Evolutionary conservation across 2,797 vertebrate species (phyloP).

Genomic region (Pipistrellus kuhlii): DNA sequence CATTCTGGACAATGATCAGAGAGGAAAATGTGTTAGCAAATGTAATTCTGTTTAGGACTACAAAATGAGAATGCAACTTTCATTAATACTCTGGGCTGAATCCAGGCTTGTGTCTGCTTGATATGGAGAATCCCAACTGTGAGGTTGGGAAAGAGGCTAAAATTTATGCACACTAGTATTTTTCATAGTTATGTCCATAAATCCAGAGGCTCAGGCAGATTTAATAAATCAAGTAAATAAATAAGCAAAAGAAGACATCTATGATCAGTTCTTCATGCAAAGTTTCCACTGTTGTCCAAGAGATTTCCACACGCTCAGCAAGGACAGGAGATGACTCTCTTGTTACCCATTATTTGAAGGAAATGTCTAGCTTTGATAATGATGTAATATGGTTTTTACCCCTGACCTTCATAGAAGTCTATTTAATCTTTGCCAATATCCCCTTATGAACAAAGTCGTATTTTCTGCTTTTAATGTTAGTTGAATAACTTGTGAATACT

Average conservation of each 20-base stretch:
- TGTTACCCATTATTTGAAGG: conserved; percentile 70
- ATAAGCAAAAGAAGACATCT: conserved; percentile 62
- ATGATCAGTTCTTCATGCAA: conserved; percentile 55
- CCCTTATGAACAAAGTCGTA: conserved; percentile 58
- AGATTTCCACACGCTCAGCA: conserved; percentile 69
- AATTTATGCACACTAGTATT: conserved; percentile 67
- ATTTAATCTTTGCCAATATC: conserved; percentile 69
- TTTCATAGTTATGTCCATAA: conserved; percentile 62
- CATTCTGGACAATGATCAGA: conserved; percentile 78
- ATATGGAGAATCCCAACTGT: conserved; percentile 79
- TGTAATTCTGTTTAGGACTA: conserved; percentile 77
- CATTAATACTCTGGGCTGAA: conserved; percentile 75
- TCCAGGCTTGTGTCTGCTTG: conserved; percentile 78
- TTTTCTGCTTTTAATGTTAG: conserved; percentile 73
- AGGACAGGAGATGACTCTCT: conserved; percentile 65
- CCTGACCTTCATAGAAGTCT: conserved; percentile 71
- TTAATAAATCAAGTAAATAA: conserved; percentile 81
- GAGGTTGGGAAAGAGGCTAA: conserved; percentile 71
- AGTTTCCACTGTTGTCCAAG: conserved; percentile 74
- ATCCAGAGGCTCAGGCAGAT: conserved; percentile 66
- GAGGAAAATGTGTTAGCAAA: conserved; percentile 79
- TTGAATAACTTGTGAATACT: conserved; percentile 72
- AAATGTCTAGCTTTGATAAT: conserved; percentile 77
- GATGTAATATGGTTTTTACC: conserved; percentile 72
- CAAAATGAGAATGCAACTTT: conserved; percentile 77